Base-by-base conservation (phyloP, 1,140 invertebrate genomes). In the Drosophila subpulchrella region DNA sequence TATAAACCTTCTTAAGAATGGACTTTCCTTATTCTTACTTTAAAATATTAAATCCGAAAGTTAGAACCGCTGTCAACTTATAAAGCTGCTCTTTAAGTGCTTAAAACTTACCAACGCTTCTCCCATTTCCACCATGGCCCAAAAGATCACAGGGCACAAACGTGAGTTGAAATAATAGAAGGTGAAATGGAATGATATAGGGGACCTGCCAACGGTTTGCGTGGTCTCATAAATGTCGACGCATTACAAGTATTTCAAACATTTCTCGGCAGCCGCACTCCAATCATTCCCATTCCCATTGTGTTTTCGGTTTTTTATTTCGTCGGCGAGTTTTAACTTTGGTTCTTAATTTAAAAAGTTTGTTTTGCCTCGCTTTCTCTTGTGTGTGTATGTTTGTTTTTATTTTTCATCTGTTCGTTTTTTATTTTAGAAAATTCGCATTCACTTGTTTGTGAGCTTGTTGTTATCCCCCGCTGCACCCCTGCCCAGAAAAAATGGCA, bases 291-390 rank as follows among this genome's bases (percentile, higher is more conserved):
- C 36, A 8, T 56, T 36, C 38, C 32, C 17, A 39, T 62, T 75
- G 13, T 20, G 32, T 38, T 60, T 60, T 60, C 36, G 61, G n/a
- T 67, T 39, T 44, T 50, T 53, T 34, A n/a, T 71, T 81, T 86
- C 75, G 73, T 65, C 70, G 65, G 46, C 65, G 75, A 83, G 84
- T 86, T 86, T 85, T 86, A 86, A 88, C 79, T 86, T 86, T 86
- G 84, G 79, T 88, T 78, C 83, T 86, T 86, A 86, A 86, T 86
- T 86, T 86, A 88, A 86, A 86, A 86, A 86, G 79, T 86, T 86
- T 84, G 78, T 66, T 76, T 44, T 62, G 57, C 36, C 65, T 30
- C 68, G 68, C 42, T 48, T 57, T 71, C 24, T 30, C 11, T 17
- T 62, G 17, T 41, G 24, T 62, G 13, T 68, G 20, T 20, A 15